Base-by-base conservation (phyloP, 2,113 vertebrate species). In the Esox niger region DNA sequence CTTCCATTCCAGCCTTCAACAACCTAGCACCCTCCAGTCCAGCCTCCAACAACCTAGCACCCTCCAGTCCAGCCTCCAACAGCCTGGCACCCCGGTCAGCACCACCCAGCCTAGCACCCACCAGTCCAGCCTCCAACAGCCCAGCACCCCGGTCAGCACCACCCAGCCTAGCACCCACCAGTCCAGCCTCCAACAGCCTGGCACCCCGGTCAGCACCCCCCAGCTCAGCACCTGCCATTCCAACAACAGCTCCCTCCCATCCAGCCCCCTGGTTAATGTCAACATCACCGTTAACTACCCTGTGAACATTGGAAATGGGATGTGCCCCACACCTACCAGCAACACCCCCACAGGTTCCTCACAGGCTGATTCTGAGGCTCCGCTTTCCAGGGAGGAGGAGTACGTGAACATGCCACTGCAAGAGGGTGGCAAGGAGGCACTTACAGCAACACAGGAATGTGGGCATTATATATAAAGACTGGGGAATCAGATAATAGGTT, bases 201-300 rank as follows among this genome's bases (percentile, higher is more conserved):
- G 5, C 5, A 38, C 35, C 11, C 35, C 5, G 35, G 5, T 11
- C 11, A 38, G 5, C 35, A 38, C 69, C 55, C 17, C 23, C 29
- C 85, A 82, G 46, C 27, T 66, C n/a, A 5, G 62, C 30, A 38
- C 29, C 26, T 32, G 73, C 5, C 82, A 69, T 60, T 72, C 64
- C 66, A 88, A 66, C 66, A 88, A 66, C 74, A 80, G 70, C 70
- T 73, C 60, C 1, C 47, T 80, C 38, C 69, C 84, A 54, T 73
- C 76, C 62, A 85, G 71, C 32, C 90, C 84, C 2, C 77, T 86
- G 0, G 77, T 91, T 33, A 90, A 90, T 0, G 79, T 91, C 65
- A 91, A 76, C 76, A 84, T 91, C 81, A 90, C 85, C 7, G 62
- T 91, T 27, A 71, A 87, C 47, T 52, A 52, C 47, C 47, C 47